Evolutionary conservation across 1,140 invertebrate genomes (phyloP).

Genomic region (Acromyrmex heyeri): DNA sequence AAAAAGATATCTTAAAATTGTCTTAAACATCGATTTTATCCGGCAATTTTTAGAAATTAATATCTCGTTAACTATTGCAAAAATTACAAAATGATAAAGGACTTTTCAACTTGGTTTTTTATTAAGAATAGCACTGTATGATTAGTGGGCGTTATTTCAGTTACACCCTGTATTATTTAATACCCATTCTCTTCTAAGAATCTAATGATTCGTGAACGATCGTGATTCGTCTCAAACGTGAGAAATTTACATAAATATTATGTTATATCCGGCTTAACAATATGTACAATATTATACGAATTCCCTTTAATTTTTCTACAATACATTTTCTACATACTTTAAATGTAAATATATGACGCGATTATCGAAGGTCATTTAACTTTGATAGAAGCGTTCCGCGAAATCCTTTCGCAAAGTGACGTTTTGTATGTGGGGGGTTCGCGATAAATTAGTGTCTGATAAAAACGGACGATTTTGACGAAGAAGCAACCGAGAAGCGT

Average conservation of each 20-base stretch:
- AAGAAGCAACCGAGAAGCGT: neutral
- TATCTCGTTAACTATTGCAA: too few species aligned
- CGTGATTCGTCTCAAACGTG: neutral
- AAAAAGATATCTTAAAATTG: too few species aligned
- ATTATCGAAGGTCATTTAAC: neutral
- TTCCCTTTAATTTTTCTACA: neutral
- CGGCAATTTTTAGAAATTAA: too few species aligned
- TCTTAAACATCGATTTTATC: too few species aligned
- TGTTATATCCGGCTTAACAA: neutral
- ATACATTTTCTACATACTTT: neutral
- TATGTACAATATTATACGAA: neutral
- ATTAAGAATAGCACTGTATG: too few species aligned
- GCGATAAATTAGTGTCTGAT: slow-evolving; percentile 1
- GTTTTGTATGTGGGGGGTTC: neutral
- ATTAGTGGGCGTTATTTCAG: too few species aligned
- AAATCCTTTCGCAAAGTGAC: neutral
- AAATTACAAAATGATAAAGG: too few species aligned
- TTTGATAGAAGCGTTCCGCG: neutral
- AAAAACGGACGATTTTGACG: slow-evolving; percentile 1
- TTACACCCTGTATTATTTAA: neutral
- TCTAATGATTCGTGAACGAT: neutral
- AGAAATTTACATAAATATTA: neutral
- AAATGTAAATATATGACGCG: neutral
- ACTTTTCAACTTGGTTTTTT: too few species aligned
- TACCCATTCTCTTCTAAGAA: neutral